A percentile compares a stretch with the other conserved stretches of the same genome.
These are phyloP conservation scores for Leiothrix lutea DNA, from an alignment of 2,113 vertebrate genomes.

Conservation along the genomic window DNA sequence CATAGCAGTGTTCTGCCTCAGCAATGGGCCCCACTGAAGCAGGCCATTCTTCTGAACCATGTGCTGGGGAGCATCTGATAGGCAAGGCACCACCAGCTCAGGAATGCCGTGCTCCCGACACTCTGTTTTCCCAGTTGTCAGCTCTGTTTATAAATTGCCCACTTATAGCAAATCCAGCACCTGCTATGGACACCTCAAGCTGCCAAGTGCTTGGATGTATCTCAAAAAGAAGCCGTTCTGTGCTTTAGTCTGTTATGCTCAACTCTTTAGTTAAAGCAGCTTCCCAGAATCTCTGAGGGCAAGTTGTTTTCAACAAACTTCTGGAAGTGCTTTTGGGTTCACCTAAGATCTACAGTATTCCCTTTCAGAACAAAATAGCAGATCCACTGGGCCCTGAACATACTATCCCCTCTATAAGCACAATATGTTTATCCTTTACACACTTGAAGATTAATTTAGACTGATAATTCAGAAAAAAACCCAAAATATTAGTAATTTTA, in stretches of 20 bases:
- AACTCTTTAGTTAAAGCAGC: not conserved
- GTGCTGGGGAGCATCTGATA: constrained; percentile 11
- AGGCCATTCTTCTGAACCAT: constrained; percentile 5
- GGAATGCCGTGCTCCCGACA: constrained; percentile 51
- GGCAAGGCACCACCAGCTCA: constrained; percentile 38
- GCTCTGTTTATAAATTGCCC: constrained; percentile 80
- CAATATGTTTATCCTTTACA: not conserved
- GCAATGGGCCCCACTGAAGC: constrained; percentile 18
- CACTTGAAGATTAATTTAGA: not conserved
- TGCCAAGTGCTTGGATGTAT: constrained; percentile 53
- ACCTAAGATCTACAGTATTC: not conserved
- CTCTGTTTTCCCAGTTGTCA: constrained; percentile 82
- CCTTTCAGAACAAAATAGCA: not conserved
- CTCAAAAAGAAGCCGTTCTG: constrained; percentile 6
- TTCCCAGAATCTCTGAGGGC: constrained; percentile 24
- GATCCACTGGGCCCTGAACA: not conserved
- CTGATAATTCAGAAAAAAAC: not conserved
- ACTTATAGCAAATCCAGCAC: constrained; percentile 80
- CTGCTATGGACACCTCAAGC: constrained; percentile 75
- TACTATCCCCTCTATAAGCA: not conserved
- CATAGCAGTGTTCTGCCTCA: not conserved
- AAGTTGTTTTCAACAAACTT: not conserved
- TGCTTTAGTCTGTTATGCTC: not conserved
- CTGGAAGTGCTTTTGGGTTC: not conserved
- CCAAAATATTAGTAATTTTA: not conserved